Conservation (phyloP, 2,797 vertebrate species). For the Euphonia xanthogaster region DNA sequence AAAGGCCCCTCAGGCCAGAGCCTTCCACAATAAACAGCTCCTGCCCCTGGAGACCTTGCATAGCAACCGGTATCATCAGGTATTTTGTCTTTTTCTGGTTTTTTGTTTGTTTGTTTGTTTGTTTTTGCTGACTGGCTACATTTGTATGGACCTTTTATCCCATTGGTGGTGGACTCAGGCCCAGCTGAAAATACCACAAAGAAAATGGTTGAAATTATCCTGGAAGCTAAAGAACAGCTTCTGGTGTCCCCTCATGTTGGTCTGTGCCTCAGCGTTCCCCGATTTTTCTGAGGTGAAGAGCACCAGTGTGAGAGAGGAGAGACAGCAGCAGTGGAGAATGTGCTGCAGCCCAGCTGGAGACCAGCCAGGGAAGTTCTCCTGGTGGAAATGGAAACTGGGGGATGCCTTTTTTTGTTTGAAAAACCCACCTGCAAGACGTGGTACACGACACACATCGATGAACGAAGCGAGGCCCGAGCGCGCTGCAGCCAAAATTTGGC, state of each 20-base stretch:
- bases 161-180: not conserved
- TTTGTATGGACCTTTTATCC: constrained; percentile 18
- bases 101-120: too few species aligned
- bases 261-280: not conserved
- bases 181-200: not conserved
- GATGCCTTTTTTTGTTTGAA: not conserved
- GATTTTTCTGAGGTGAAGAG: not conserved
- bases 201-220: not conserved
- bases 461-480: not conserved
- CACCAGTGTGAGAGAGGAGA: not conserved
- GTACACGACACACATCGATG: not conserved
- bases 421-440: not conserved
- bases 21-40: not conserved
- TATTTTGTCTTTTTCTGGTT: not conserved
- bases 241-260: not conserved
- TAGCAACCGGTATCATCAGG: constrained; percentile 35
- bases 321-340: not conserved
- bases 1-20: constrained; percentile 31
- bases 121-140: constrained; percentile 59
- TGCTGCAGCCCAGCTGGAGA: not conserved
- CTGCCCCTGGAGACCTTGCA: constrained; percentile 47
- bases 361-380: not conserved
- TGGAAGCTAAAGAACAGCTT: not conserved
- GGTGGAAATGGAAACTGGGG: not conserved
- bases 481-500: not conserved